Evolutionary conservation across 1,140 invertebrate species (phyloP).

Genomic region (Drosophila erecta): DNA sequence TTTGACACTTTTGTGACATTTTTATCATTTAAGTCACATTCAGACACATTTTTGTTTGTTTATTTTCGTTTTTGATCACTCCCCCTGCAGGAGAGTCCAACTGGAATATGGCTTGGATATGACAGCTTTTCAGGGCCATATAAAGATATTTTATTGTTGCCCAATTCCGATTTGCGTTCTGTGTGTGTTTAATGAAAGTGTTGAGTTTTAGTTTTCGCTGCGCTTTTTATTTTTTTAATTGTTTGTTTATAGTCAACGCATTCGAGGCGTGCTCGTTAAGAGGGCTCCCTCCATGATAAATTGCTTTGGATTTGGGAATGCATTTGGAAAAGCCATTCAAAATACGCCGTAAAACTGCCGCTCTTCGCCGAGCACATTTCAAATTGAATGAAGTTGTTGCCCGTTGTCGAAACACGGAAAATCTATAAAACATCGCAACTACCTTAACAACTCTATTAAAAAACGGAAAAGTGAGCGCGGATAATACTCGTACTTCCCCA

Average conservation of each 20-base stretch:
- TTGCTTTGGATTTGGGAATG: slow-evolving; percentile 45
- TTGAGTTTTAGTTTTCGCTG: slow-evolving; percentile 77
- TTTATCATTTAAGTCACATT: slow-evolving; percentile 83
- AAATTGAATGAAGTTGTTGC: slow-evolving; percentile 76
- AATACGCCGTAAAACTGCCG: slow-evolving; percentile 71
- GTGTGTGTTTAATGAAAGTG: slow-evolving; percentile 69
- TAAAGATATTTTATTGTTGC: slow-evolving; percentile 79
- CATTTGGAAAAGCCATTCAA: slow-evolving; percentile 61
- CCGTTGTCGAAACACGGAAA: slow-evolving; percentile 62
- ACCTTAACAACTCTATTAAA: slow-evolving; percentile 77
- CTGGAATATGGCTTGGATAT: slow-evolving; percentile 34
- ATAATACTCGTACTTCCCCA: slow-evolving; percentile 16
- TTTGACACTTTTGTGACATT: slow-evolving; percentile 79
- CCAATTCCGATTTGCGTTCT: slow-evolving; percentile 54
- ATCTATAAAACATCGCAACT: slow-evolving; percentile 70
- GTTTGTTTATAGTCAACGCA: slow-evolving; percentile 79
- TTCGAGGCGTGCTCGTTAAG: slow-evolving; percentile 63
- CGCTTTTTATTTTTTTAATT: slow-evolving; percentile 70
- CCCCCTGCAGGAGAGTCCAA: not conserved
- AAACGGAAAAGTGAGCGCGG: not conserved
- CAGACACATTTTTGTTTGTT: slow-evolving; percentile 47
- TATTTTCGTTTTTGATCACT: slow-evolving; percentile 44
- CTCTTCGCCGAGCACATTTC: slow-evolving; percentile 48
- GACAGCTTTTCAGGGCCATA: slow-evolving; percentile 58
- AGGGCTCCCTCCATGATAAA: slow-evolving; percentile 64